These are phyloP conservation scores for Malthinus flaveolus DNA, from an alignment of 2,888 invertebrate species.

Conservation along the genomic window DNA sequence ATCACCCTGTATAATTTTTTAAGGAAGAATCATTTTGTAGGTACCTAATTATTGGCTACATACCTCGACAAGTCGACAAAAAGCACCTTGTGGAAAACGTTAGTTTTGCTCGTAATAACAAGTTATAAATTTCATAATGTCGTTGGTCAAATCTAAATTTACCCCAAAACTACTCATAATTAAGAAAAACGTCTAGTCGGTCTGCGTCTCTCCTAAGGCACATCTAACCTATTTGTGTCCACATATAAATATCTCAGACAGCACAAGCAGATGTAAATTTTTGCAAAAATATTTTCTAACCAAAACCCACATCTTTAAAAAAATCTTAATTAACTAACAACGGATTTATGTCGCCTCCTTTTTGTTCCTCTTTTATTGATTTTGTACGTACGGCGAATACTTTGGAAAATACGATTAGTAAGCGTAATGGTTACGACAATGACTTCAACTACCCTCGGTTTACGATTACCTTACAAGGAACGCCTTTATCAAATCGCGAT, in stretches of 20 bases:
- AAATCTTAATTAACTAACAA: conserved; percentile 3
- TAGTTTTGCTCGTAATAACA: no score
- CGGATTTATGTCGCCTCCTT: background rate
- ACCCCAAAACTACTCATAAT: no score
- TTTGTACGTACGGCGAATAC: background rate
- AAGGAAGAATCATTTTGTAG: no score
- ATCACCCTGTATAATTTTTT: no score
- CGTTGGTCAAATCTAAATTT: no score
- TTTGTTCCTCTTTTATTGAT: background rate
- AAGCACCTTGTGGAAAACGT: no score
- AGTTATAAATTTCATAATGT: no score
- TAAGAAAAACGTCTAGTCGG: background rate
- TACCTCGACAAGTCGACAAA: no score
- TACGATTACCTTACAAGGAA: conserved; percentile 19
- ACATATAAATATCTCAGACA: conserved; percentile 45
- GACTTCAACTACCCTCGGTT: conserved; percentile 16
- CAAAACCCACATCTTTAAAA: conserved; percentile 10
- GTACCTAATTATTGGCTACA: no score
- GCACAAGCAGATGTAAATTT: conserved; percentile 40
- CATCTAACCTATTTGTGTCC: conserved; percentile 39
- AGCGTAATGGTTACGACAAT: conserved; percentile 17
- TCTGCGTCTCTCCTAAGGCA: conserved; percentile 15
- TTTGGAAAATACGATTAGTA: background rate
- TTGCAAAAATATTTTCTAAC: conserved; percentile 29
- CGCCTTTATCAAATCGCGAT: conserved; percentile 17